phyloP scores from a whole-genome alignment of 2,797 vertebrate genomes.

The Lophotriccus pileatus region DNA sequence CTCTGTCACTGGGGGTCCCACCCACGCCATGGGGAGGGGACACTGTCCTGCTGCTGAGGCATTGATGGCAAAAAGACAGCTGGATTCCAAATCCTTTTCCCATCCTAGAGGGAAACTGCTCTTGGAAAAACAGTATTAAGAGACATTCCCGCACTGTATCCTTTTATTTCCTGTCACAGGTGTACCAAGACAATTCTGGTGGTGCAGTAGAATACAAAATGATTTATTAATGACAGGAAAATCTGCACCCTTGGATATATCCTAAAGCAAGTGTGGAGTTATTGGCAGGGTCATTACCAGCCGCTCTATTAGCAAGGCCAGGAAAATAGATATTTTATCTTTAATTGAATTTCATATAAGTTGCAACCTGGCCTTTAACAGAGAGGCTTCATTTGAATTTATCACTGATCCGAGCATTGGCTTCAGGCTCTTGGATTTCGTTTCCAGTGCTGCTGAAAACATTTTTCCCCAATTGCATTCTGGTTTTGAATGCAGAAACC shows the following conservation, averaged over 20 bases:
- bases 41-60: not conserved
- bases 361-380: constrained; percentile 31
- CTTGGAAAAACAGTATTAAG: not conserved
- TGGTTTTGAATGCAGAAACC: not conserved
- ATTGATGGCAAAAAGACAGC: fast-evolving
- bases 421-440: not conserved
- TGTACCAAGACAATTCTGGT: not conserved
- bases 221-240: constrained; percentile 17
- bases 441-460: not conserved
- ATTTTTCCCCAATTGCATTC: not conserved
- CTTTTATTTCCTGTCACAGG: not conserved
- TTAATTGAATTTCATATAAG: constrained; percentile 59
- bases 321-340: constrained; percentile 60
- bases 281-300: constrained; percentile 26
- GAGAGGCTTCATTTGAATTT: constrained; percentile 18
- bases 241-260: constrained; percentile 2
- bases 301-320: not conserved
- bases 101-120: not conserved
- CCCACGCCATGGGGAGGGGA: fast-evolving
- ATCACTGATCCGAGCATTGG: not conserved
- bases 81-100: not conserved
- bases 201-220: not conserved
- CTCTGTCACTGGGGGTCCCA: not conserved
- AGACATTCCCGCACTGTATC: not conserved
- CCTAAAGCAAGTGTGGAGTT: constrained; percentile 29